Evolutionary conservation across 2,797 vertebrate genomes (phyloP).

Genomic region (Lutjanus argentimaculatus): DNA sequence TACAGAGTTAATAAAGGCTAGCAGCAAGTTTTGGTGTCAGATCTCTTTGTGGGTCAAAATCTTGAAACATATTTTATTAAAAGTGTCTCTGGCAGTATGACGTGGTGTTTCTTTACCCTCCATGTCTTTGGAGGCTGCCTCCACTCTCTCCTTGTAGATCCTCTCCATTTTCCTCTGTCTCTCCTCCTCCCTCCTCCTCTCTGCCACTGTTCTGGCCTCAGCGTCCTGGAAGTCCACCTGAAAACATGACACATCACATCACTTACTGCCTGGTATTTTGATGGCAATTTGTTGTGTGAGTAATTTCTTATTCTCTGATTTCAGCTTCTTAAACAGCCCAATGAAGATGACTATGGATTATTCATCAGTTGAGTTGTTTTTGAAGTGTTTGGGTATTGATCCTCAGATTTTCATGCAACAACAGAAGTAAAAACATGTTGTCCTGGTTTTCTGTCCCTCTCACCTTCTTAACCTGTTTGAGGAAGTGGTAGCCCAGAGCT

Average conservation of each 20-base stretch:
- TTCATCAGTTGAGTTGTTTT: too few species aligned
- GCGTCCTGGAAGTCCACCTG: constrained; percentile 96
- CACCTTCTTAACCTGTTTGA: constrained; percentile 95
- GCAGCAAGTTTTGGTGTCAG: neutral
- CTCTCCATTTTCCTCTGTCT: constrained; percentile 88
- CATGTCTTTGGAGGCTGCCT: constrained; percentile 90
- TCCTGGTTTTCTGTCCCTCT: neutral
- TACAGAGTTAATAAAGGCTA: neutral
- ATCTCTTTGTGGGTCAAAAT: neutral
- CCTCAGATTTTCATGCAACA: too few species aligned
- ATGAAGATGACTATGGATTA: too few species aligned
- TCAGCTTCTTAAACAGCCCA: too few species aligned
- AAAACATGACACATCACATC: neutral
- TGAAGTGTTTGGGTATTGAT: too few species aligned
- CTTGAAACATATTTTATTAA: too few species aligned
- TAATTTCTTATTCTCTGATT: too few species aligned
- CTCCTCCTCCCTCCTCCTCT: constrained; percentile 91
- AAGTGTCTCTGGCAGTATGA: too few species aligned
- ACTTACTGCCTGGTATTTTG: neutral
- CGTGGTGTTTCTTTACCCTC: constrained; percentile 81
- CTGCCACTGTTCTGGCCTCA: constrained; percentile 87
- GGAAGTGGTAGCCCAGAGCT: constrained; percentile 92
- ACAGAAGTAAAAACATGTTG: too few species aligned
- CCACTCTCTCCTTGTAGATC: constrained; percentile 89
- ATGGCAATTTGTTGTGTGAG: too few species aligned